phyloP scores from a whole-genome alignment of 1,140 invertebrate species.

The Berghia stephanieae region DNA sequence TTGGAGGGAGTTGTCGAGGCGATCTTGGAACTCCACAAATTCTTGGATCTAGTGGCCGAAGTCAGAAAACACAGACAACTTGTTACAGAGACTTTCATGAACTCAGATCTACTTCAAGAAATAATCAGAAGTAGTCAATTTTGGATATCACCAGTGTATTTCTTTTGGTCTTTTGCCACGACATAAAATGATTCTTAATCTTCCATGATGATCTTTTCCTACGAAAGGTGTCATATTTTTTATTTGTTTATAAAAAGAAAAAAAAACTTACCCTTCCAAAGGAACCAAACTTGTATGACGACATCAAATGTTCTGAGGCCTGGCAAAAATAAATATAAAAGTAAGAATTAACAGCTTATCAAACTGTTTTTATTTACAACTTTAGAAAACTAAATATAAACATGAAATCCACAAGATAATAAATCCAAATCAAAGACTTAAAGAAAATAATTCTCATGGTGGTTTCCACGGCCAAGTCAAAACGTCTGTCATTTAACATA shows the following conservation, averaged over 20 bases:
- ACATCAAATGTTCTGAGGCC: constrained; percentile 90
- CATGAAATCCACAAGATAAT: too few species aligned
- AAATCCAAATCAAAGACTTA: too few species aligned
- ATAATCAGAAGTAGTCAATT: not conserved
- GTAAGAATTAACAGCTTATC: constrained; percentile 4
- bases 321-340: constrained; percentile 64
- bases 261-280: constrained; percentile 77
- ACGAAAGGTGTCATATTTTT: too few species aligned
- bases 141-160: too few species aligned
- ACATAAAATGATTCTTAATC: not conserved
- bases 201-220: too few species aligned
- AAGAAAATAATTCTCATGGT: too few species aligned
- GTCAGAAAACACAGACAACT: not conserved
- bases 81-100: too few species aligned
- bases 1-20: constrained; percentile 84
- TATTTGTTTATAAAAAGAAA: not conserved
- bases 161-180: not conserved
- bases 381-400: not conserved
- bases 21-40: constrained; percentile 84
- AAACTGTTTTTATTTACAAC: not conserved
- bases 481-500: too few species aligned
- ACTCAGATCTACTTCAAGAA: too few species aligned
- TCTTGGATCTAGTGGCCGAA: constrained; percentile 75
- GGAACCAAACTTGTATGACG: constrained; percentile 92
- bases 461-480: too few species aligned